These are phyloP conservation scores for Drosophila parvula DNA, from an alignment of 1,140 invertebrate species.

Conservation along the genomic window DNA sequence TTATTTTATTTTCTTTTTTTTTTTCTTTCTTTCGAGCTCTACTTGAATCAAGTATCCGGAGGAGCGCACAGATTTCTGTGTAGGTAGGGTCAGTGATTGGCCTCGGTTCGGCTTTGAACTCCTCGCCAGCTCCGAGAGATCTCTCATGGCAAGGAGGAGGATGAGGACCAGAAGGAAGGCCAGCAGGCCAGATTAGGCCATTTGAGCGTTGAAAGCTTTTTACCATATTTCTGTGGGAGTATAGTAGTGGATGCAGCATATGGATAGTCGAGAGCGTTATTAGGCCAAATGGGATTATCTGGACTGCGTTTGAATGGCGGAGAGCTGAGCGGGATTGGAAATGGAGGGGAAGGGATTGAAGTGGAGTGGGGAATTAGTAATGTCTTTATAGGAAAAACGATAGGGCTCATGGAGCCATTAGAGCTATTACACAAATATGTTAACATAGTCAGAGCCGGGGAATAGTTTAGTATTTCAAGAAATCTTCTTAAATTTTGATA, in stretches of 20 bases:
- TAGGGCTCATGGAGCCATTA: constrained; percentile 11
- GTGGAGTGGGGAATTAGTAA: constrained; percentile 20
- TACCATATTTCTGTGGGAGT: constrained; percentile 24
- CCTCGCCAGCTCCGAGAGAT: constrained; percentile 4
- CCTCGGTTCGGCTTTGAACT: constrained; percentile 12
- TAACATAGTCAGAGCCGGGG: neutral
- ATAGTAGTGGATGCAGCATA: constrained; percentile 22
- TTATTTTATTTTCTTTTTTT: constrained; percentile 21
- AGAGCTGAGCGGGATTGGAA: neutral
- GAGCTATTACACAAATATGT: constrained; percentile 6
- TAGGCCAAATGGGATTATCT: constrained; percentile 31
- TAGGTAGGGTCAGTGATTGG: constrained; percentile 41
- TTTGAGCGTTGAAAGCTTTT: constrained; percentile 31
- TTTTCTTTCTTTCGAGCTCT: neutral
- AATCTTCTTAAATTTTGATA: neutral
- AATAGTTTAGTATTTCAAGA: neutral
- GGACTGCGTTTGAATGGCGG: constrained; percentile 2
- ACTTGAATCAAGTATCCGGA: constrained; percentile 12
- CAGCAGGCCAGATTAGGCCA: constrained; percentile 16
- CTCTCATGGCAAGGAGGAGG: neutral
- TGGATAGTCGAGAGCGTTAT: constrained; percentile 26
- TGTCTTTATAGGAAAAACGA: constrained; percentile 4
- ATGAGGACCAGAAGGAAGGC: neutral
- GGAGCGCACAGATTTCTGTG: constrained; percentile 29
- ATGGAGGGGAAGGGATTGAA: neutral